Evolutionary conservation across 2,888 invertebrate genomes (phyloP).

Genomic region (Eristalinus aeneus): DNA sequence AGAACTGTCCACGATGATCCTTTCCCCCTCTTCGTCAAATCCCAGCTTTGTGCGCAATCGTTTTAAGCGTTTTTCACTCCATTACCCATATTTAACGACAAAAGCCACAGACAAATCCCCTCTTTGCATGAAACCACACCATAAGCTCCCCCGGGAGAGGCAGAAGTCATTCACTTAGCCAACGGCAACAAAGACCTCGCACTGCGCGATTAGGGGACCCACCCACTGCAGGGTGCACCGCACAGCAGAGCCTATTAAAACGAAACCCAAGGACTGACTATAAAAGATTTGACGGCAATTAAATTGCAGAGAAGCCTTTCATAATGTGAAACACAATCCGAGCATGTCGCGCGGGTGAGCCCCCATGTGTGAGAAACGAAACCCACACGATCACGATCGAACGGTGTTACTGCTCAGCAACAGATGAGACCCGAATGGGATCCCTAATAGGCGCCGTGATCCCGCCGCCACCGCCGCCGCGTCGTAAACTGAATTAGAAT

Average conservation of each 20-base stretch:
- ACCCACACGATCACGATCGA: neutral
- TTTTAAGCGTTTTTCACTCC: neutral
- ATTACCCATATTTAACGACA: neutral
- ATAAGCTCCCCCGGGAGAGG: neutral
- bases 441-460: neutral
- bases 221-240: neutral
- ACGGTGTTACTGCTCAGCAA: neutral
- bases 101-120: neutral
- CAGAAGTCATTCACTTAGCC: neutral
- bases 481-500: constrained; percentile 70
- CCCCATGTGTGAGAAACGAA: neutral
- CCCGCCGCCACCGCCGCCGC: neutral
- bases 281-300: constrained; percentile 45
- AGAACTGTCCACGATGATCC: neutral
- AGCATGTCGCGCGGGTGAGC: neutral
- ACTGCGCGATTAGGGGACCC: neutral
- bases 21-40: neutral
- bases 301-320: neutral
- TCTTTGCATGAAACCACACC: neutral
- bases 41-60: neutral
- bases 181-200: neutral
- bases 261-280: neutral
- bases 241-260: neutral
- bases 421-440: neutral
- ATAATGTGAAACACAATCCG: constrained; percentile 17